These are phyloP conservation scores for Pammene fasciana DNA, from an alignment of 2,888 invertebrate species.

Conservation along the genomic window DNA sequence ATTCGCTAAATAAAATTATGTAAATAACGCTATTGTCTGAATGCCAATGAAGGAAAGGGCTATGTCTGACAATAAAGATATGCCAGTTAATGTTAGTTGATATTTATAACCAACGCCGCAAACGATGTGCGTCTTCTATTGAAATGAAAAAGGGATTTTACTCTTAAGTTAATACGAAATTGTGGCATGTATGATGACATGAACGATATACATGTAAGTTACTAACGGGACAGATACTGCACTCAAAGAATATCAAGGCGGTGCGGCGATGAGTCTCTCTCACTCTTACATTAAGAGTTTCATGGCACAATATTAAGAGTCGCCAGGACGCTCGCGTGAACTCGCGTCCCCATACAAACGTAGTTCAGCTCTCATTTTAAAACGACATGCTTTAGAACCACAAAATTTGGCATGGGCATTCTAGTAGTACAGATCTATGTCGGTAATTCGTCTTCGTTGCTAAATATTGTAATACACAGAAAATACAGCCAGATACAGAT, in stretches of 20 bases:
- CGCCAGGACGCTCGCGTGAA: too few species aligned
- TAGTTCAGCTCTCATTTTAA: too few species aligned
- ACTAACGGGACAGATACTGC: too few species aligned
- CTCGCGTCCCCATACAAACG: too few species aligned
- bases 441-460: too few species aligned
- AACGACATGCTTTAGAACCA: too few species aligned
- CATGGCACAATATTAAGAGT: too few species aligned
- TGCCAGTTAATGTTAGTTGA: slow-evolving; percentile 1
- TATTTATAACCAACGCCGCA: neutral
- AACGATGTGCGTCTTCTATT: neutral
- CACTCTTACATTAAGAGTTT: neutral
- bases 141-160: neutral
- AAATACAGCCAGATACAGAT: too few species aligned
- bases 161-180: neutral
- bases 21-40: slow-evolving; percentile 9
- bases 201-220: neutral
- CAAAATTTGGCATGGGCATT: too few species aligned
- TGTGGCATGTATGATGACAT: neutral
- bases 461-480: too few species aligned
- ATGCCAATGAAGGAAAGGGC: neutral
- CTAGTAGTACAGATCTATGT: too few species aligned
- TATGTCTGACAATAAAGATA: slow-evolving; percentile 18
- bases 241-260: too few species aligned
- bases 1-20: neutral
- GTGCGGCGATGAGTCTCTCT: neutral